Evolutionary conservation across 2,113 vertebrate genomes (phyloP).

Genomic region (Varanus salvator): DNA sequence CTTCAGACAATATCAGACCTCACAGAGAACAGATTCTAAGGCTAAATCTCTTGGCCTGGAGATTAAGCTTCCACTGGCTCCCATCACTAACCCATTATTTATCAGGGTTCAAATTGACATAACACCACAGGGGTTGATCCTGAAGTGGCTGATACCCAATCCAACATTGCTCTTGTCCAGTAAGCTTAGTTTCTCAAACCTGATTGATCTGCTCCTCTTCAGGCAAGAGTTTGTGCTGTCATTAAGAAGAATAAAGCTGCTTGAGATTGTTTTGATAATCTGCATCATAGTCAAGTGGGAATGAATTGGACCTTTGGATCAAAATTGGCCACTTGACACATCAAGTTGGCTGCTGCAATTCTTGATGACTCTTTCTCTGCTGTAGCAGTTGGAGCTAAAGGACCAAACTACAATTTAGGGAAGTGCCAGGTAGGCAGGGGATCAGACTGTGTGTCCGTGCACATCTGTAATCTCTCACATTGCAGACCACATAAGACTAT

Average conservation of each 20-base stretch:
- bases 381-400: neutral
- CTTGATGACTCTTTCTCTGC: neutral
- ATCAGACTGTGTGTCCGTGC: neutral
- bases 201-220: too few species aligned
- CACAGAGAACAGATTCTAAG: too few species aligned
- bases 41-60: too few species aligned
- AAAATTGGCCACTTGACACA: neutral
- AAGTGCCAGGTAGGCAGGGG: neutral
- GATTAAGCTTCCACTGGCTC: too few species aligned
- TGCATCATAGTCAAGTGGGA: neutral
- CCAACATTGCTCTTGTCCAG: too few species aligned
- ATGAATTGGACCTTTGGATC: neutral
- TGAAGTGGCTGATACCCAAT: too few species aligned
- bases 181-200: too few species aligned
- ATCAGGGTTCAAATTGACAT: too few species aligned
- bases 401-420: neutral
- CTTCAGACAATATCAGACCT: too few species aligned
- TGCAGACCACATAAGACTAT: neutral
- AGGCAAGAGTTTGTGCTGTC: too few species aligned
- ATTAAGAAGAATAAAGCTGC: neutral
- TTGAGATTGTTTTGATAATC: neutral
- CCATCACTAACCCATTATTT: too few species aligned
- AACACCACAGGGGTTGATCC: too few species aligned
- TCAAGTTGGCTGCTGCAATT: neutral
- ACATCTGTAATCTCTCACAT: neutral